Evolutionary conservation across 2,888 invertebrate genomes (phyloP).

Genomic region (Acrobasis suavella): DNA sequence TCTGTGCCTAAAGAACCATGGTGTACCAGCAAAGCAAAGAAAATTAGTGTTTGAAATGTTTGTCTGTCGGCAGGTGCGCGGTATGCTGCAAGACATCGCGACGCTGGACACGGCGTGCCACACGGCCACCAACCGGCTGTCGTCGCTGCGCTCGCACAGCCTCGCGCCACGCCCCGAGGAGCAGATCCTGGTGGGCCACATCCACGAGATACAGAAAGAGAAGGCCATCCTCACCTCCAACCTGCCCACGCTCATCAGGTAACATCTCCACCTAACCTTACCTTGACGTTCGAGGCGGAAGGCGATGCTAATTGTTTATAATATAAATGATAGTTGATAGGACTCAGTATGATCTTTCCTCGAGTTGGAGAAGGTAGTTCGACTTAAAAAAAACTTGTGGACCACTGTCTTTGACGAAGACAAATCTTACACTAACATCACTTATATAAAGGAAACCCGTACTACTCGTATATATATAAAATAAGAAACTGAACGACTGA

Average conservation of each 20-base stretch:
- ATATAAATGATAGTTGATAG: too few species aligned
- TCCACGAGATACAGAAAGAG: conserved; percentile 91
- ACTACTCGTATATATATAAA: too few species aligned
- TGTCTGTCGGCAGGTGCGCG: conserved; percentile 84
- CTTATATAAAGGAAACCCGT: too few species aligned
- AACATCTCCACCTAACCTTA: not conserved
- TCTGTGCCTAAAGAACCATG: not conserved
- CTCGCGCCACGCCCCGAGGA: conserved; percentile 86
- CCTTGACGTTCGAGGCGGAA: too few species aligned
- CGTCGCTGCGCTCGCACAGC: conserved; percentile 84
- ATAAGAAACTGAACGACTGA: too few species aligned
- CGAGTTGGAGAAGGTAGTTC: too few species aligned
- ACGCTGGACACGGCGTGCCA: conserved; percentile 93
- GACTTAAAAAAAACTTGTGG: too few species aligned
- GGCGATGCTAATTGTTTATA: too few species aligned
- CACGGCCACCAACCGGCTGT: conserved; percentile 91
- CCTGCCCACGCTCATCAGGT: conserved; percentile 88
- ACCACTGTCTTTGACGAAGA: too few species aligned
- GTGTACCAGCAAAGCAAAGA: not conserved
- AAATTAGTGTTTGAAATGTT: not conserved
- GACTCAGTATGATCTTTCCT: too few species aligned
- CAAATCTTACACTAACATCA: too few species aligned
- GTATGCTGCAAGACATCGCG: conserved; percentile 94
- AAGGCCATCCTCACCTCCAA: conserved; percentile 91
- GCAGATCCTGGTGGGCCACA: conserved; percentile 88